Conservation (phyloP, 2,888 invertebrate species). For the Dryobotodes eremita region DNA sequence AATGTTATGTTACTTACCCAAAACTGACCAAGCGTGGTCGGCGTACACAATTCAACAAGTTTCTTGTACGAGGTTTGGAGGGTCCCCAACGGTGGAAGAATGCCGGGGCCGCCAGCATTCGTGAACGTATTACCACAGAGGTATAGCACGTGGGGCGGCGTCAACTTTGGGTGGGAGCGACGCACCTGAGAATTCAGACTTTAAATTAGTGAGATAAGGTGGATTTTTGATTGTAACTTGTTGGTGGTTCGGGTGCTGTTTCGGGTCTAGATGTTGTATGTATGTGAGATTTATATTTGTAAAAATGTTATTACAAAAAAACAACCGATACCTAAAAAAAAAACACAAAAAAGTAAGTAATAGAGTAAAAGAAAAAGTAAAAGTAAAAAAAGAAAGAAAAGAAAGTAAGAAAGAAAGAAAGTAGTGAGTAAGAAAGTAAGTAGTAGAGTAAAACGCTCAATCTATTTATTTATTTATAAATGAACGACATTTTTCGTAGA, state of each 20-base stretch:
- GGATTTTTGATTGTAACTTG: neutral
- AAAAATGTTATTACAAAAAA: no score
- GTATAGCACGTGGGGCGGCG: constrained; percentile 85
- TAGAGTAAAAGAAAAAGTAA: no score
- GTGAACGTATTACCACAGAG: constrained; percentile 83
- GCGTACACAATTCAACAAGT: constrained; percentile 94
- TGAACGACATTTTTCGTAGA: neutral
- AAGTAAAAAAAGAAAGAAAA: no score
- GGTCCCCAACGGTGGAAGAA: constrained; percentile 80
- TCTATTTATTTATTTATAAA: neutral
- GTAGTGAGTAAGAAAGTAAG: no score
- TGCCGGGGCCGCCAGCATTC: constrained; percentile 62
- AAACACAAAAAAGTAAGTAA: no score
- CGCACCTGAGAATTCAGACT: constrained; percentile 77
- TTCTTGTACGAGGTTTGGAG: constrained; percentile 90
- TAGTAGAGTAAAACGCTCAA: no score
- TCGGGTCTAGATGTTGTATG: neutral
- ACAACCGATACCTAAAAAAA: no score
- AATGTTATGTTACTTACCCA: constrained; percentile 84
- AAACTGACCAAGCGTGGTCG: constrained; percentile 93
- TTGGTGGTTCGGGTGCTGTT: neutral
- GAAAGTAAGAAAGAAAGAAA: no score
- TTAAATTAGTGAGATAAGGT: neutral
- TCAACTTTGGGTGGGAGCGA: constrained; percentile 86
- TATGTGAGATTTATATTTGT: neutral